These are phyloP conservation scores for Daboia siamensis DNA, from an alignment of 2,113 vertebrate genomes.

Conservation along the genomic window DNA sequence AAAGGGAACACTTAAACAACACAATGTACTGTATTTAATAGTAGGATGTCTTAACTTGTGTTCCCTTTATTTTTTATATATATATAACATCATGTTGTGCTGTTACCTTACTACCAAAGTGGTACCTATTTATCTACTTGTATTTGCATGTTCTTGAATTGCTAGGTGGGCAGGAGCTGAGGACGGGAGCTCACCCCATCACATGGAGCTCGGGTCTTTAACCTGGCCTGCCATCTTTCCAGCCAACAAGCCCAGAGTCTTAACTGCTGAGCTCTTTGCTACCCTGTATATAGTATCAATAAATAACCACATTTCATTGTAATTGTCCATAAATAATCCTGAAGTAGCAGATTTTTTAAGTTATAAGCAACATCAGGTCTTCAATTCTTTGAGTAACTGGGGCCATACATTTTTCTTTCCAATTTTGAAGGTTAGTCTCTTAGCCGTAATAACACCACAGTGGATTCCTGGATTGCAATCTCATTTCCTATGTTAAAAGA, in stretches of 20 bases:
- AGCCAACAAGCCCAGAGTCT: neutral
- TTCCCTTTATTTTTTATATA: too few species aligned
- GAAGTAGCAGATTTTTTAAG: neutral
- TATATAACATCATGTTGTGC: too few species aligned
- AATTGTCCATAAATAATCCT: neutral
- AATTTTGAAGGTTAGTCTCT: neutral
- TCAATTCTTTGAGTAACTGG: neutral
- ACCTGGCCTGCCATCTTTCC: neutral
- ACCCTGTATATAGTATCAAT: neutral
- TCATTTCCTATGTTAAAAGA: neutral
- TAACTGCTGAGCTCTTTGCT: neutral
- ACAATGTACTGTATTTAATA: too few species aligned
- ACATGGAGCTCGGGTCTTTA: neutral
- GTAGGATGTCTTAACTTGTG: too few species aligned
- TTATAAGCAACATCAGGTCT: neutral
- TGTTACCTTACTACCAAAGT: neutral
- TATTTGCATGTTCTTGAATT: neutral
- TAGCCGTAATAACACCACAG: neutral
- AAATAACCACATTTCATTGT: neutral
- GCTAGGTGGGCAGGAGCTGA: neutral
- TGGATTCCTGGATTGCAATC: neutral
- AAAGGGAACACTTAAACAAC: too few species aligned
- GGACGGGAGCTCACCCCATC: too few species aligned
- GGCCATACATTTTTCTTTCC: neutral
- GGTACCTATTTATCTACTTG: neutral